Base-by-base conservation (phyloP, 2,113 vertebrate genomes). In the Motacilla tschutschensis region DNA sequence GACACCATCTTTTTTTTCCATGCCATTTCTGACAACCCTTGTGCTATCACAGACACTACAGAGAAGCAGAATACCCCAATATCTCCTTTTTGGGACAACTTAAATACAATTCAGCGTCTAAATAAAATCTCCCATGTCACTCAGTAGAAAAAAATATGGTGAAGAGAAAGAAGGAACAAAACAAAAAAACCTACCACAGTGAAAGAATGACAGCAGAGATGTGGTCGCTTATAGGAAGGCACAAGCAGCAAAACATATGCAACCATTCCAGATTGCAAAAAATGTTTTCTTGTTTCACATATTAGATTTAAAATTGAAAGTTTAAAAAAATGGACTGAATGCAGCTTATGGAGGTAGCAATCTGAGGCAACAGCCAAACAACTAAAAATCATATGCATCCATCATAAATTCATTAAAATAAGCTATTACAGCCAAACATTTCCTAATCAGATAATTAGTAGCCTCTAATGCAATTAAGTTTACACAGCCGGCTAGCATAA, bases 381-480 rank as follows among this genome's bases (percentile, higher is more conserved):
- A 62, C 69, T 59, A 69, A 83, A 90, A 93, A 77, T 85, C 74
- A 73, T 31, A 81, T 60, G 40, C 80, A 89, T 55, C 43, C 13
- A 50, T 46, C 66, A 5, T 62, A 24, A 78, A 69, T 84, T 93
- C 60, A 88, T 91, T 91, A 72, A 85, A 93, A 94, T 79, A 83
- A 83, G 43, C 63, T 60, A 89, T 89, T 85, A 83, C 74, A 89
- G 74, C 70, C 74, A 89, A 87, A 47, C 54, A 86, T 80, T 85
- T 86, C 73, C 77, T 94, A 85, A 93, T 92, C 90, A 91, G 73
- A 91, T 88, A 91, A 93, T 91, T 88, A 93, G 85, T 85, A 89
- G 71, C 55, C 58, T 62, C 85, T 91, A 94, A 92, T 88, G 83
- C 74, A 89, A 86, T 91, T 89, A 92, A 79, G 66, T 83, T 91